Conservation (phyloP, 1,140 invertebrate genomes). For the Globodera rostochiensis region DNA sequence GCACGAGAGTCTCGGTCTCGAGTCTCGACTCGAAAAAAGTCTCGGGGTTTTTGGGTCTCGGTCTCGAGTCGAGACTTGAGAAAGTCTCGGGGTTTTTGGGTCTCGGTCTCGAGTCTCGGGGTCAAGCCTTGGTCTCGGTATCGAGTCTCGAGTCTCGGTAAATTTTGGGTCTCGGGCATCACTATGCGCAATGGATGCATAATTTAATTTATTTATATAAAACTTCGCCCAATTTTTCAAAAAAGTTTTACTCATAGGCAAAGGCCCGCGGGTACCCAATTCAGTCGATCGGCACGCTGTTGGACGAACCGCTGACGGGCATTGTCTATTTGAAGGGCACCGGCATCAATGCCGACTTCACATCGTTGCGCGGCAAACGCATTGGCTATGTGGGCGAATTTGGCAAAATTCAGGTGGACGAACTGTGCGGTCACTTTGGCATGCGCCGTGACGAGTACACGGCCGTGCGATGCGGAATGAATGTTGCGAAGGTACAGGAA, state of each 20-base stretch:
- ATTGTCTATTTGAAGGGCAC: neutral
- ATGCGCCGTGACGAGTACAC: neutral
- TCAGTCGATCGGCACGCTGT: neutral
- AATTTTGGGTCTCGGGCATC: too few species aligned
- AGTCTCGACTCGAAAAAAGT: too few species aligned
- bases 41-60: too few species aligned
- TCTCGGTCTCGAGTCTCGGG: too few species aligned
- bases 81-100: too few species aligned
- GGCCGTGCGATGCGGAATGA: neutral
- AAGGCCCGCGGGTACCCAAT: neutral
- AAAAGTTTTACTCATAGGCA: neutral
- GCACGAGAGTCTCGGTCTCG: neutral
- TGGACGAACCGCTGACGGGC: constrained; percentile 5
- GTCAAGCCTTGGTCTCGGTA: too few species aligned
- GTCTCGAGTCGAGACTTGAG: too few species aligned
- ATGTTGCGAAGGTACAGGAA: neutral
- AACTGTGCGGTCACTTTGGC: constrained; percentile 4
- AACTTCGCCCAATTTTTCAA: neutral
- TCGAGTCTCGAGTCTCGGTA: too few species aligned
- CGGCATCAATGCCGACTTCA: constrained; percentile 5
- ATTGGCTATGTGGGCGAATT: constrained; percentile 7
- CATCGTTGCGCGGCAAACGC: constrained; percentile 2
- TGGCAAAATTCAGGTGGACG: constrained; percentile 5
- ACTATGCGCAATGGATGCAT: too few species aligned
- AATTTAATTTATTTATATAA: neutral